These are phyloP conservation scores for Passerina amoena DNA, from an alignment of 2,113 vertebrate species.

Conservation along the genomic window DNA sequence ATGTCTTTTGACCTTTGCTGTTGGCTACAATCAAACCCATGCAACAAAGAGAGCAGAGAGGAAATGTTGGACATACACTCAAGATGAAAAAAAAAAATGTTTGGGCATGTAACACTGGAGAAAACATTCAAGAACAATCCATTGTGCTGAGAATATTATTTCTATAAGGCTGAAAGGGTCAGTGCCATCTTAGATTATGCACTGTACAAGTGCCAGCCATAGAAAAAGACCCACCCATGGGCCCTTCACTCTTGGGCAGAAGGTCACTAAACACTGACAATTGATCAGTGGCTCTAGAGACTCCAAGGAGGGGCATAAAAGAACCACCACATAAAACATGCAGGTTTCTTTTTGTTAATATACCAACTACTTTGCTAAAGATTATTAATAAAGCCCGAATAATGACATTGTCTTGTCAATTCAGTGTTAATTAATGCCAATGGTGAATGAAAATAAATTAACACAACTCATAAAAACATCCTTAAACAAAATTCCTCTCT, in stretches of 20 bases:
- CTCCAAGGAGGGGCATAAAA: neutral
- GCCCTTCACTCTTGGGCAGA: neutral
- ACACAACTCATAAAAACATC: neutral
- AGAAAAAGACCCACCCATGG: neutral
- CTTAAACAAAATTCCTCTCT: neutral
- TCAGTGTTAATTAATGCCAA: neutral
- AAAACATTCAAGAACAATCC: slow-evolving; percentile 13
- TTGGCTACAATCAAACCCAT: slow-evolving; percentile 30
- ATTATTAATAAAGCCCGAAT: neutral
- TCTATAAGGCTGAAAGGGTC: neutral
- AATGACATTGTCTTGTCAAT: neutral
- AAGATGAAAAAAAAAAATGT: neutral
- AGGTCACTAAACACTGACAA: slow-evolving; percentile 26
- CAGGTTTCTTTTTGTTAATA: neutral
- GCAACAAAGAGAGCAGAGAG: neutral
- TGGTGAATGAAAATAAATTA: neutral
- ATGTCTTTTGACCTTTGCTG: slow-evolving; percentile 49
- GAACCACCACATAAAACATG: neutral
- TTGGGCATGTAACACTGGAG: neutral
- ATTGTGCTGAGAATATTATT: slow-evolving; percentile 15
- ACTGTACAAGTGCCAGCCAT: neutral
- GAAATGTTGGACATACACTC: neutral
- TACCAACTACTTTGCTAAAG: neutral
- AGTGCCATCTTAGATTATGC: slow-evolving; percentile 22
- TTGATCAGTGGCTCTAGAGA: slow-evolving; percentile 34